Conservation (phyloP, 2,797 vertebrate species). For the Nothura maculosa region DNA sequence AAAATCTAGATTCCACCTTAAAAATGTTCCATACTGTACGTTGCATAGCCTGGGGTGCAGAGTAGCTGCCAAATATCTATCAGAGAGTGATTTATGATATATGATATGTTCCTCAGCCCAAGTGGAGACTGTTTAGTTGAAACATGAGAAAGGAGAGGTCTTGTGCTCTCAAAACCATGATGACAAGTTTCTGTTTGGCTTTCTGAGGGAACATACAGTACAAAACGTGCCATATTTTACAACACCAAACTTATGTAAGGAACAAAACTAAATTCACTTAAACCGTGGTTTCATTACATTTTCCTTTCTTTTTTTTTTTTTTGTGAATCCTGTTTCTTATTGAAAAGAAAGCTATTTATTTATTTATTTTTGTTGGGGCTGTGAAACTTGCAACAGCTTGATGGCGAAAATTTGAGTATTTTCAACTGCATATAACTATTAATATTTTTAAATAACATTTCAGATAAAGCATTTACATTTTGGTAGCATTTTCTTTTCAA, state of each 20-base stretch:
- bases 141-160: conserved; percentile 92
- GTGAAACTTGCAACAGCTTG: background rate
- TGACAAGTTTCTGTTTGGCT: conserved; percentile 88
- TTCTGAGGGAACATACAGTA: conserved; percentile 79
- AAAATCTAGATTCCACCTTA: conserved; percentile 92
- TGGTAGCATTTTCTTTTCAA: conserved; percentile 46
- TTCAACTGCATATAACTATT: background rate
- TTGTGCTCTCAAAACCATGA: conserved; percentile 85
- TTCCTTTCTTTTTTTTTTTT: background rate
- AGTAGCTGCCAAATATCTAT: conserved; percentile 93
- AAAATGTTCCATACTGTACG: conserved; percentile 88
- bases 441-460: conserved; percentile 41
- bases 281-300: background rate
- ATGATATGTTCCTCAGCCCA: conserved; percentile 92
- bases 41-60: conserved; percentile 86
- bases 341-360: background rate
- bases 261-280: conserved; percentile 63
- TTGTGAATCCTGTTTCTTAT: background rate
- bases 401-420: conserved; percentile 44
- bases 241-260: conserved; percentile 72
- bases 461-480: conserved; percentile 41
- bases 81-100: conserved; percentile 95
- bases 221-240: conserved; percentile 79
- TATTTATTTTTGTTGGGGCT: background rate
- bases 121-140: conserved; percentile 92